Percentiles rank a stretch among this genome's conserved stretches.
phyloP scores from a whole-genome alignment of 2,113 vertebrate species.

The Rafetus swinhoei region DNA sequence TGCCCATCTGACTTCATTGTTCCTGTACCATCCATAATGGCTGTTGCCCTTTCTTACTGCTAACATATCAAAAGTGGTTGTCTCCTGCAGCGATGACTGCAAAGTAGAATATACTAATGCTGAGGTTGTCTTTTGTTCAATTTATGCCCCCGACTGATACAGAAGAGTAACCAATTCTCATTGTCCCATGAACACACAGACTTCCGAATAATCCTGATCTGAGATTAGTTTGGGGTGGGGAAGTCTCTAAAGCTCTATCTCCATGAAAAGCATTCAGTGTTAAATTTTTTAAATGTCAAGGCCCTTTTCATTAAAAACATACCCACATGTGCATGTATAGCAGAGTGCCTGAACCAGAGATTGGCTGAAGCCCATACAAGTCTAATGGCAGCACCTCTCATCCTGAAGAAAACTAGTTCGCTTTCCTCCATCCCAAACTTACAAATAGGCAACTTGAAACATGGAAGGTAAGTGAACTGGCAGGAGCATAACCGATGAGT shows the following conservation, averaged over 20 bases:
- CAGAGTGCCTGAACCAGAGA: too few relatives aligned
- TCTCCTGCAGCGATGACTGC: accelerated
- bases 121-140: background rate
- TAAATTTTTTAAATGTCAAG: background rate
- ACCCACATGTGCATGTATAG: too few relatives aligned
- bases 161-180: accelerated
- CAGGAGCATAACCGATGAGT: background rate
- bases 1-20: background rate
- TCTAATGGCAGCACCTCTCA: too few relatives aligned
- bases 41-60: background rate
- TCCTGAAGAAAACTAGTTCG: background rate
- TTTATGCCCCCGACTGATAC: background rate
- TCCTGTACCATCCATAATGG: background rate
- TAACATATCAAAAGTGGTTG: accelerated
- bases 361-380: too few relatives aligned
- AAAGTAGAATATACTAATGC: accelerated
- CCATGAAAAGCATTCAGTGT: background rate
- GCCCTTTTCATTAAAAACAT: background rate
- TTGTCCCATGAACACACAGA: accelerated
- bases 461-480: background rate
- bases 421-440: background rate
- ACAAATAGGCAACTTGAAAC: background rate
- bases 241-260: background rate
- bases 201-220: background rate
- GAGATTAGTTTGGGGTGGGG: background rate